Percentiles rank a stretch among this genome's conserved stretches.
phyloP scores from a whole-genome alignment of 1,140 invertebrate species.

The Matsumurasca onukii region DNA sequence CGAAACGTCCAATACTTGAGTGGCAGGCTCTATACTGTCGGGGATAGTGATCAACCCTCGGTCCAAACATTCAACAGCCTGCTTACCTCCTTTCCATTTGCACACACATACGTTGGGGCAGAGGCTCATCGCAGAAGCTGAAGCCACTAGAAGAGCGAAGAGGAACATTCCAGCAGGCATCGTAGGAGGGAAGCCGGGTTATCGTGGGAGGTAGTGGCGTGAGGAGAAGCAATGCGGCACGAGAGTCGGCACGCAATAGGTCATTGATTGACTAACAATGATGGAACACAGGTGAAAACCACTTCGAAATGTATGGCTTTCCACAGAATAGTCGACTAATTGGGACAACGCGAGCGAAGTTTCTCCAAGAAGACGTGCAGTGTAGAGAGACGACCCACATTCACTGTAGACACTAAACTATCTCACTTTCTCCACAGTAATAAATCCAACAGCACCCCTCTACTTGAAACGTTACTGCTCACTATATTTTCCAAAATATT shows the following conservation, averaged over 20 bases:
- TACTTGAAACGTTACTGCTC: neutral
- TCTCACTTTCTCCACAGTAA: slow-evolving; percentile 11
- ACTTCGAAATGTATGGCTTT: neutral
- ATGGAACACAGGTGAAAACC: slow-evolving; percentile 6
- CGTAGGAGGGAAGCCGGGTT: neutral
- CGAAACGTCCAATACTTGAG: slow-evolving; percentile 86
- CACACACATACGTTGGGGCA: slow-evolving; percentile 81
- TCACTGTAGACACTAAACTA: neutral
- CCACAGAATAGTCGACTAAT: slow-evolving; percentile 6
- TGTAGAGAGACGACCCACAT: slow-evolving; percentile 15
- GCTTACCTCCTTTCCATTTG: slow-evolving; percentile 92
- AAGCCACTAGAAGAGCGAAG: neutral
- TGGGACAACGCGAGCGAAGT: neutral
- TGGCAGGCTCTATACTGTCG: slow-evolving; percentile 77
- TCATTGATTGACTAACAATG: slow-evolving; percentile 9
- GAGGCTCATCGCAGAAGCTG: neutral
- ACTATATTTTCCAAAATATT: neutral
- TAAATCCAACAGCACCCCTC: neutral
- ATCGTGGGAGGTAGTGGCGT: slow-evolving; percentile 7
- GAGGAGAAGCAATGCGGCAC: slow-evolving; percentile 8
- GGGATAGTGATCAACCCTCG: slow-evolving; percentile 79
- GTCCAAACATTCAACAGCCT: slow-evolving; percentile 85
- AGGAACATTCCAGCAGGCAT: neutral
- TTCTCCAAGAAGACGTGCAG: slow-evolving; percentile 19
- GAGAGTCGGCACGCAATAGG: neutral